phyloP scores from a whole-genome alignment of 2,888 invertebrate species.

The Aradus depressus region DNA sequence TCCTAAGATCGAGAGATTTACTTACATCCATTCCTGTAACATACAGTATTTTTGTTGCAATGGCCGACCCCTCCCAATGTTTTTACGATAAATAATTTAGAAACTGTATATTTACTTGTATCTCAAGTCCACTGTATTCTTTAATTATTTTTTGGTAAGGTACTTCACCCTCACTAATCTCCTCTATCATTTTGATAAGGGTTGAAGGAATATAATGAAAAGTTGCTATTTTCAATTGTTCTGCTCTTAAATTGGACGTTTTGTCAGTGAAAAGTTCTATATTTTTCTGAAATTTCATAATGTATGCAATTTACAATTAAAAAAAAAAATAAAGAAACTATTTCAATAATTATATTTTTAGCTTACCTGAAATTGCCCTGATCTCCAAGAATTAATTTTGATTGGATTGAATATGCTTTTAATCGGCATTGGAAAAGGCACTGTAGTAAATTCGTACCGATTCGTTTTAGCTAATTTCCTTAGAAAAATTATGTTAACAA shows the following conservation, averaged over 20 bases:
- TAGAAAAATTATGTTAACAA: slow-evolving; percentile 63
- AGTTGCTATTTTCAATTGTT: slow-evolving; percentile 49
- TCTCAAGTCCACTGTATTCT: slow-evolving; percentile 47
- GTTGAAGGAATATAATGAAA: slow-evolving; percentile 59
- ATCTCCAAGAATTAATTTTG: slow-evolving; percentile 55
- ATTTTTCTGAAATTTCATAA: slow-evolving; percentile 27
- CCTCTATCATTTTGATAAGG: slow-evolving; percentile 33
- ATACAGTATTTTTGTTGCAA: too few species aligned
- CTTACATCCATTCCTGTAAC: too few species aligned
- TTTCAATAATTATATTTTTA: slow-evolving; percentile 1
- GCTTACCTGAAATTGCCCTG: slow-evolving; percentile 33
- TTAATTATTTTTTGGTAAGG: slow-evolving; percentile 10
- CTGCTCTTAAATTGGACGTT: slow-evolving; percentile 47
- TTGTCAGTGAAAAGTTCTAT: slow-evolving; percentile 40
- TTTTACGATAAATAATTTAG: background rate
- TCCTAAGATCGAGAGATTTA: too few species aligned
- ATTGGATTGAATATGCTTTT: slow-evolving; percentile 46
- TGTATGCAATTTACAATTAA: too few species aligned
- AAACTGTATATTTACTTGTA: slow-evolving; percentile 44
- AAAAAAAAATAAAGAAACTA: background rate
- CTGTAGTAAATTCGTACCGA: slow-evolving; percentile 60
- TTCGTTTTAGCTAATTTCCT: slow-evolving; percentile 43
- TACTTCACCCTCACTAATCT: slow-evolving; percentile 20
- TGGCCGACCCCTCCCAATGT: too few species aligned
- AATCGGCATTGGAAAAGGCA: slow-evolving; percentile 58